Percentiles rank a stretch among this genome's conserved stretches.
Conservation (phyloP, 2,113 vertebrate genomes). For the Protomyctophum bolini region DNA sequence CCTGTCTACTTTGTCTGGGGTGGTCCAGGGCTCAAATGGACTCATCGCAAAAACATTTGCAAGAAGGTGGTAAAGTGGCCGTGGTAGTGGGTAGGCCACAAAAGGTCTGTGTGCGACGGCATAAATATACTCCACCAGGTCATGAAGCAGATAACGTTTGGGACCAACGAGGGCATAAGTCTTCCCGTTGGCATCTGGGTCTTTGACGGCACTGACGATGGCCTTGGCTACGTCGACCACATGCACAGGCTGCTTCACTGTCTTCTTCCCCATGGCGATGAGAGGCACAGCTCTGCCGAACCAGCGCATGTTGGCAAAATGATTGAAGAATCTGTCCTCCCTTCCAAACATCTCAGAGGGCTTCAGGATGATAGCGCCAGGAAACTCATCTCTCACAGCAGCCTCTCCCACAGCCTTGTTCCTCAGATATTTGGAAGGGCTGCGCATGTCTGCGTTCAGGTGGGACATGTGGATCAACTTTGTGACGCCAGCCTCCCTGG, state of each 20-base stretch:
- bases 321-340: constrained; percentile 87
- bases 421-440: constrained; percentile 84
- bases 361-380: constrained; percentile 85
- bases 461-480: constrained; percentile 86
- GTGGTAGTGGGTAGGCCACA: constrained; percentile 85
- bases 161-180: constrained; percentile 89
- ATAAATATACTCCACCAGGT: constrained; percentile 90
- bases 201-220: constrained; percentile 84
- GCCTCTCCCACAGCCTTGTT: constrained; percentile 88
- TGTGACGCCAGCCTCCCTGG: constrained; percentile 81
- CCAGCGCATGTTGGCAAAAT: constrained; percentile 80
- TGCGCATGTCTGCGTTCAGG: constrained; percentile 85
- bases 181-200: constrained; percentile 89
- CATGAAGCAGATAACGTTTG: constrained; percentile 87
- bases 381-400: constrained; percentile 82
- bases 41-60: constrained; percentile 84
- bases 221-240: constrained; percentile 93
- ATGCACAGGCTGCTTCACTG: constrained; percentile 91
- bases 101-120: constrained; percentile 79
- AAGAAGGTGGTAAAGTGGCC: constrained; percentile 80
- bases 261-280: constrained; percentile 85
- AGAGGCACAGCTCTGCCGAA: constrained; percentile 87
- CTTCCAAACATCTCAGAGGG: constrained; percentile 86
- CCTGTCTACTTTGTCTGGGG: constrained; percentile 92
- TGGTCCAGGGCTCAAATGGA: constrained; percentile 90